Conservation (phyloP, 2,113 vertebrate species). For the Syrmaticus mikado region DNA sequence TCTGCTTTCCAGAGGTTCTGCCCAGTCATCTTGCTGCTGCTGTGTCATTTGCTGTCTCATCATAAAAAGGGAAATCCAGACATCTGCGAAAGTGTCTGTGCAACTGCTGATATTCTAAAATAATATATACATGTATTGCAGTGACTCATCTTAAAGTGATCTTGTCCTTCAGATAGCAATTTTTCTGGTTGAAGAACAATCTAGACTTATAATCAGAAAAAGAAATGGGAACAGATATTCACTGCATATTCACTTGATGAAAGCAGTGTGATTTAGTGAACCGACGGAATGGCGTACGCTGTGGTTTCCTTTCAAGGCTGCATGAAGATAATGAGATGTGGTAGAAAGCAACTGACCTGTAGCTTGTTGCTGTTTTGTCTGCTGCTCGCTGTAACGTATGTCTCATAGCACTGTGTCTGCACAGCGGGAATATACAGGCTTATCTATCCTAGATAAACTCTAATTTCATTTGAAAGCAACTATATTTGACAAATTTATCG, state of each 20-base stretch:
- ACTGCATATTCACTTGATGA: background rate
- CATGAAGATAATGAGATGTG: background rate
- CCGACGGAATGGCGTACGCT: background rate
- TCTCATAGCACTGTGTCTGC: background rate
- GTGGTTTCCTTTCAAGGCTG: conserved; percentile 3
- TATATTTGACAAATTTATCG: background rate
- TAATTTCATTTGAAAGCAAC: background rate
- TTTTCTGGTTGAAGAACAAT: background rate
- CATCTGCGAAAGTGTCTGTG: background rate
- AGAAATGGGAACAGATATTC: background rate
- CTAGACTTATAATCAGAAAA: background rate
- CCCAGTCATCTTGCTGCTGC: background rate
- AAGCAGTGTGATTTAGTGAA: background rate
- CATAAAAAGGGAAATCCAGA: background rate
- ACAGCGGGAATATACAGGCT: background rate
- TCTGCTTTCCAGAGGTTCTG: background rate
- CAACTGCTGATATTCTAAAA: background rate
- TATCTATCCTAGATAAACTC: background rate
- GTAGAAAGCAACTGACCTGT: background rate
- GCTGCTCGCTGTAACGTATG: accelerated
- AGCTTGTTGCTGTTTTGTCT: conserved; percentile 41
- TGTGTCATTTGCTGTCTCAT: background rate
- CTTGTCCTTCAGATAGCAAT: conserved; percentile 10
- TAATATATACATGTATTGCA: background rate
- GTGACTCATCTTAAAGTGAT: background rate